phyloP scores from a whole-genome alignment of 2,888 invertebrate genomes.

The Synergus gifuensis region DNA sequence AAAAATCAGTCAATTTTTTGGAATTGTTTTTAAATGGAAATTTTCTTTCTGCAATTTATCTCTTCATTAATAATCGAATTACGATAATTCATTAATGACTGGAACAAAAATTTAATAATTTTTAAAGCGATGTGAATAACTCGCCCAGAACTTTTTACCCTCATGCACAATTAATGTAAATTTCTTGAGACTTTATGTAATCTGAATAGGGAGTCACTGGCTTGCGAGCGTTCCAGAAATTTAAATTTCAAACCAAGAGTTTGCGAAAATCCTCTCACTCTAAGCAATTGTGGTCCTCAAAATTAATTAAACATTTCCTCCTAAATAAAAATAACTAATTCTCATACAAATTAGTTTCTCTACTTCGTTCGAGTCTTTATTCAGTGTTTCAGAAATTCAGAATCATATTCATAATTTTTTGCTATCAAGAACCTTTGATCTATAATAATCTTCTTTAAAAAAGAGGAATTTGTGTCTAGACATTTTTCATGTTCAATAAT shows the following conservation, averaged over 20 bases:
- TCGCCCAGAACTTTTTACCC: not conserved
- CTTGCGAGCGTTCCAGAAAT: slow-evolving; percentile 24
- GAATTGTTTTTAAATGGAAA: not conserved
- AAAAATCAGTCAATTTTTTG: slow-evolving; percentile 35
- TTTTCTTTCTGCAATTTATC: no score
- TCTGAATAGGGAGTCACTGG: not conserved
- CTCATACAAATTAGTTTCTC: slow-evolving; percentile 35
- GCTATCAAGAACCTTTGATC: slow-evolving; percentile 18
- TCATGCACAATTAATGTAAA: slow-evolving; percentile 35
- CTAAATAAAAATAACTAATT: slow-evolving; percentile 29
- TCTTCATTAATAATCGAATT: not conserved
- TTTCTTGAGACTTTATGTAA: slow-evolving; percentile 16
- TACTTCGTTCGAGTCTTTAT: slow-evolving; percentile 29
- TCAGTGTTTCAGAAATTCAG: slow-evolving; percentile 31
- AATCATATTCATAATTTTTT: slow-evolving; percentile 25
- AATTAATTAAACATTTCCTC: slow-evolving; percentile 21
- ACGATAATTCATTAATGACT: not conserved
- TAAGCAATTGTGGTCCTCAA: slow-evolving; percentile 28
- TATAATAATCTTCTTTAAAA: not conserved
- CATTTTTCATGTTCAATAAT: not conserved
- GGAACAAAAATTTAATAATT: not conserved
- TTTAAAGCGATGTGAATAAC: not conserved
- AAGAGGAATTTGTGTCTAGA: not conserved
- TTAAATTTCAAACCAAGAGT: slow-evolving; percentile 34
- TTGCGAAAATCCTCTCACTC: slow-evolving; percentile 20